A percentile compares a stretch with the other conserved stretches of the same genome.
Evolutionary conservation across 2,888 invertebrate genomes (phyloP).

Genomic region (Dendrolimus houi): DNA sequence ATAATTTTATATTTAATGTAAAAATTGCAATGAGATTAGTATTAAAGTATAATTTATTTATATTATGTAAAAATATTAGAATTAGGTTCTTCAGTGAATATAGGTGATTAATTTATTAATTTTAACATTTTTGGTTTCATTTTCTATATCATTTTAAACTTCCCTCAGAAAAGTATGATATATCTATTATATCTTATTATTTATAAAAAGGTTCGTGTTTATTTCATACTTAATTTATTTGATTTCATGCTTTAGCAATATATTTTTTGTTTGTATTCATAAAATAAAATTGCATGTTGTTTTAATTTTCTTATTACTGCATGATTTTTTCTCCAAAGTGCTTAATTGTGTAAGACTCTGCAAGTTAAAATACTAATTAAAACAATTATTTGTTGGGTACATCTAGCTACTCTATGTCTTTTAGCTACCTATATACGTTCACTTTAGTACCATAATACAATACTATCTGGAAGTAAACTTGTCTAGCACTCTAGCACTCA

Average conservation of each 20-base stretch:
- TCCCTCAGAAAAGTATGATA: background rate
- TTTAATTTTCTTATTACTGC: too few species aligned
- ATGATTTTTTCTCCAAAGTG: too few species aligned
- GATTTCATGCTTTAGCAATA: background rate
- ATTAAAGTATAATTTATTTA: background rate
- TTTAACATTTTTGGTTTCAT: conserved; percentile 24
- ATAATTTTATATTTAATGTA: background rate
- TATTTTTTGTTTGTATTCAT: too few species aligned
- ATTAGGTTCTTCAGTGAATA: background rate
- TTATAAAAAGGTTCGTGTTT: background rate
- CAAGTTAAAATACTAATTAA: too few species aligned
- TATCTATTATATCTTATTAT: background rate
- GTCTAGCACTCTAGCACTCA: background rate
- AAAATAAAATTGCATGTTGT: too few species aligned
- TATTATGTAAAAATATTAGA: conserved; percentile 2
- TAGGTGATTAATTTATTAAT: conserved; percentile 10
- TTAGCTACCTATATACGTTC: too few species aligned
- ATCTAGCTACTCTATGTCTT: too few species aligned
- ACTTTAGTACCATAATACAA: too few species aligned
- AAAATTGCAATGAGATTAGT: background rate
- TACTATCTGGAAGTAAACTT: background rate
- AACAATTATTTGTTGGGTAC: too few species aligned
- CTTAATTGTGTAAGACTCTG: too few species aligned
- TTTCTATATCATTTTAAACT: background rate
- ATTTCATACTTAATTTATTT: background rate